Percentiles rank a stretch among this genome's conserved stretches.
phyloP scores from a whole-genome alignment of 2,797 vertebrate species.

The Leontopithecus rosalia region DNA sequence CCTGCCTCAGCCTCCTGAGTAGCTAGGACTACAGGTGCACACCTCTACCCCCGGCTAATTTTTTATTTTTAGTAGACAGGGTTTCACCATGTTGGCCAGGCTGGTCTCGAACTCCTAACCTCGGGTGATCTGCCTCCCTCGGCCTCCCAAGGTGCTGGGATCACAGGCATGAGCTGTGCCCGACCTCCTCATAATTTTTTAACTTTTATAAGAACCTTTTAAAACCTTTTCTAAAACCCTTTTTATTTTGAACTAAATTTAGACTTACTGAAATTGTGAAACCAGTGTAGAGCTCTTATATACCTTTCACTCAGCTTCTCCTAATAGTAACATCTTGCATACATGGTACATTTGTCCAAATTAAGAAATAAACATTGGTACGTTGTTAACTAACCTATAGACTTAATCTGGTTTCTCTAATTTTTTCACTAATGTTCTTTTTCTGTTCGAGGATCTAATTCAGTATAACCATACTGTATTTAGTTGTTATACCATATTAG shows the following conservation, averaged over 20 bases:
- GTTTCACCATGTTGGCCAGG: background rate
- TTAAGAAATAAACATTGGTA: background rate
- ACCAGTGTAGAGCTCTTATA: background rate
- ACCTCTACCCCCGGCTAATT: background rate
- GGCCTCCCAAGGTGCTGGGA: background rate
- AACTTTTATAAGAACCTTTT: background rate
- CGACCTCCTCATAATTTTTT: background rate
- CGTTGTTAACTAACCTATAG: background rate
- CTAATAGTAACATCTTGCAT: background rate
- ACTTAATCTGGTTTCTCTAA: background rate
- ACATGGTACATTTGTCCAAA: background rate
- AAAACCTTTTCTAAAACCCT: no score
- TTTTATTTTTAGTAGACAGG: background rate
- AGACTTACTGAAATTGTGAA: constrained; percentile 18
- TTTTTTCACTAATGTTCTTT: background rate
- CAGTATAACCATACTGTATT: background rate
- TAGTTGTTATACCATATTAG: background rate
- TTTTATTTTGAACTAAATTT: constrained; percentile 14
- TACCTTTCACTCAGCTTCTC: background rate
- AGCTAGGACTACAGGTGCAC: no score
- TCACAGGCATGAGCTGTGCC: background rate
- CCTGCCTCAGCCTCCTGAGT: no score
- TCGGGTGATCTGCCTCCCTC: background rate
- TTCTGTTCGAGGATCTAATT: background rate
- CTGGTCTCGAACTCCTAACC: background rate